Evolutionary conservation across 1,140 invertebrate genomes (phyloP), one percentile per base, ranked within the genome.

Genomic region (Drosophila nikananu): DNA sequence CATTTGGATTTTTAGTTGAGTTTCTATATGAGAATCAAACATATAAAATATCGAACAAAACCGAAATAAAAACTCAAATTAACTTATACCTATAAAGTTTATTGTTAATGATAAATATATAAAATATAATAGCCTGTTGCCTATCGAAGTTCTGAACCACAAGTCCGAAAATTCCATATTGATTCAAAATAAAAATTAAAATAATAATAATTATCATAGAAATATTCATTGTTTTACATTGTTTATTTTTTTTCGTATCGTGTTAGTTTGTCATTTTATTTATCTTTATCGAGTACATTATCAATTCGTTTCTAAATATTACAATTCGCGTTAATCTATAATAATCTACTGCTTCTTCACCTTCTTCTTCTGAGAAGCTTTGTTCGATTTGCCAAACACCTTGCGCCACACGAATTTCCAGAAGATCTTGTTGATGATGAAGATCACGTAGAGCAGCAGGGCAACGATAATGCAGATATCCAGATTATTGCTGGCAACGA

Each of bases 341-440:
- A 37, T 17, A 19, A 8, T 19, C 25, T 89, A 89, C 13, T 90
- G 55, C 57, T 84, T 89, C 49, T 89, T 89, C 15, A 84, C 70
- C 61, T 89, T 87, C 49, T 83, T 66, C 19, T 75, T 84, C 27
- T 68, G 58, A 5, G 65, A 8, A 17, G 32, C n/a, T 52, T 81
- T 84, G 23, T 78, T 78, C 37, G 80, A 59, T 37, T 67, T 67
- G 21, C 41, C 81, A 25, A 59, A 89, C n/a, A 67, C 35, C 23
- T 84, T 89, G 0, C 60, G 44, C 48, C 70, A 84, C 17, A 84
- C 5, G 27, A 78, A 90, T 13, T 72, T 89, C 25, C 77, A 37
- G n/a, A 89, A 57, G n/a, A 67, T 51, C 21, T 75, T 75, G 27
- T 57, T 90, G 13, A 89, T 51, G 2, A 77, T 7, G 2, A 71